Evolutionary conservation across 2,888 invertebrate genomes (phyloP).

Genomic region (Cephus pulcher): DNA sequence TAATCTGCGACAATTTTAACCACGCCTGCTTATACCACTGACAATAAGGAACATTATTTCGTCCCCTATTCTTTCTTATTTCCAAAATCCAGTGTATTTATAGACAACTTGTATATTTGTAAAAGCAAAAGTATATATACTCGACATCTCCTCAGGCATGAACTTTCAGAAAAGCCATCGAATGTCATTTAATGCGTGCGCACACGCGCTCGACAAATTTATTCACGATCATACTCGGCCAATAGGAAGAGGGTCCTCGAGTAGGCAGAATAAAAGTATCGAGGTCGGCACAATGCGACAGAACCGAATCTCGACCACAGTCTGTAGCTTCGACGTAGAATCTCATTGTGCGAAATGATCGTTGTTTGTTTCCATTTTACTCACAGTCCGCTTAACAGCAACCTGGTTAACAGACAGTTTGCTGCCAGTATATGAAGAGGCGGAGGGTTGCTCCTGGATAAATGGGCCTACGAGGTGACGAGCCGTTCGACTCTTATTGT

Average conservation of each 20-base stretch:
- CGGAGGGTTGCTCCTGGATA: slow-evolving; percentile 17
- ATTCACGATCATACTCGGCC: slow-evolving; percentile 42
- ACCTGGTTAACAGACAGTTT: slow-evolving; percentile 44
- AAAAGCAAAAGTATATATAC: neutral
- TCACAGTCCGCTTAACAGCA: slow-evolving; percentile 47
- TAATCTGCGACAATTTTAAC: neutral
- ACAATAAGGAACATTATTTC: neutral
- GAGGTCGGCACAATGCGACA: slow-evolving; percentile 2
- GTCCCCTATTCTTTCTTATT: neutral
- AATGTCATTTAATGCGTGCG: slow-evolving; percentile 47
- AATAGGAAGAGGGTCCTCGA: slow-evolving; percentile 25
- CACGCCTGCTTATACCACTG: neutral
- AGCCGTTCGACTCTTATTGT: slow-evolving; percentile 41
- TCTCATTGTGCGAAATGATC: slow-evolving; percentile 8
- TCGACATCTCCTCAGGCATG: neutral
- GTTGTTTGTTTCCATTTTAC: slow-evolving; percentile 44
- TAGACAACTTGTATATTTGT: neutral
- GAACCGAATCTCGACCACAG: neutral
- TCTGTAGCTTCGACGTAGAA: neutral
- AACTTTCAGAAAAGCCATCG: slow-evolving; percentile 20
- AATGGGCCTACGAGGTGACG: slow-evolving; percentile 22
- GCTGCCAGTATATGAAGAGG: slow-evolving; percentile 17
- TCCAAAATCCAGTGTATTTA: neutral
- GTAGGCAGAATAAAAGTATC: slow-evolving; percentile 11
- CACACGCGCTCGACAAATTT: slow-evolving; percentile 47